phyloP scores from a whole-genome alignment of 2,113 vertebrate genomes.

The Lepus timidus region DNA sequence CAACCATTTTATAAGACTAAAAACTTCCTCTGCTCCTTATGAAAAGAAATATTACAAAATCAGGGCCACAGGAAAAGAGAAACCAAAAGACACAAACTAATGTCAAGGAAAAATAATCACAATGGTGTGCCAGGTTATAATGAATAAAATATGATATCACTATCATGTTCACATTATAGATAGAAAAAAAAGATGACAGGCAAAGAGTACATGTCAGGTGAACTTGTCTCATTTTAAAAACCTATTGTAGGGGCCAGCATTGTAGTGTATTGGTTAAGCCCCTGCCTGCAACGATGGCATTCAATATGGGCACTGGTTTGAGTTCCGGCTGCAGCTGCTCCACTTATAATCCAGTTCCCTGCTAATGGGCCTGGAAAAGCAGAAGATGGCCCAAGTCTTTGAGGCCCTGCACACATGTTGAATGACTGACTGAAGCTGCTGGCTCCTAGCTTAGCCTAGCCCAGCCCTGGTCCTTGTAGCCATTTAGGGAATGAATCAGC shows the following conservation, averaged over 20 bases:
- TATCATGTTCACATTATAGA: neutral
- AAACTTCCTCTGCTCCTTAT: neutral
- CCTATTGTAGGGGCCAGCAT: neutral
- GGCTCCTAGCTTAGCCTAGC: too few species aligned
- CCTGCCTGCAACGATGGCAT: too few species aligned
- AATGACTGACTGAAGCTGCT: too few species aligned
- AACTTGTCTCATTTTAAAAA: neutral
- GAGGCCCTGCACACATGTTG: too few species aligned
- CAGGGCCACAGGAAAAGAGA: neutral
- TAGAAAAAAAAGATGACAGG: neutral
- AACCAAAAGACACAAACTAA: neutral
- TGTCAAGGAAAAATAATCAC: neutral
- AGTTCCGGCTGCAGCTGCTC: too few species aligned
- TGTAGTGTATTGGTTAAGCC: too few species aligned
- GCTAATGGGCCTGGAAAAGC: too few species aligned
- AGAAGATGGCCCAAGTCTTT: too few species aligned
- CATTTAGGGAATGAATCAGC: too few species aligned
- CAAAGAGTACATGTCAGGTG: neutral
- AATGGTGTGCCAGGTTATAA: neutral
- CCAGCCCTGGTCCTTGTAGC: too few species aligned
- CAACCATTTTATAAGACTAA: neutral
- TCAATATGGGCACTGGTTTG: too few species aligned
- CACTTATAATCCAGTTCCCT: too few species aligned
- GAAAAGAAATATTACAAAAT: slow-evolving; percentile 22
- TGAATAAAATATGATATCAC: neutral